Percentiles rank a stretch among this genome's conserved stretches.
Conservation (phyloP, 2,113 vertebrate species). For the Ophiodon elongatus region DNA sequence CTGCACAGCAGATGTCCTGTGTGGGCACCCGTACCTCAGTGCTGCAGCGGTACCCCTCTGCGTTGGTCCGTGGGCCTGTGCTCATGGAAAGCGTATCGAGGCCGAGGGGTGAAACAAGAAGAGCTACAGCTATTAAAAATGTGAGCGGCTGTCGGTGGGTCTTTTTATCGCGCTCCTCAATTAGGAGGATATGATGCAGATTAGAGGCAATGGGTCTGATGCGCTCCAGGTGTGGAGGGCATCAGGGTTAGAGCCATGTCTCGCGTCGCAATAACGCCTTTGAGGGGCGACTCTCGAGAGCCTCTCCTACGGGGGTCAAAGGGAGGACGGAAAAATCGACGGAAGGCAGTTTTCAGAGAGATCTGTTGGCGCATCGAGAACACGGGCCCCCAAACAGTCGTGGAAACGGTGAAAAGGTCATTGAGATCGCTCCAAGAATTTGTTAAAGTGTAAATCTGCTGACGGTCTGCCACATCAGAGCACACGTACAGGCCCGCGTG, state of each 20-base stretch:
- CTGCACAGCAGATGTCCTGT: conserved; percentile 18
- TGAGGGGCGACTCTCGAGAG: neutral
- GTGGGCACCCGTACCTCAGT: conserved; percentile 46
- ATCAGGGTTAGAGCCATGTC: no score
- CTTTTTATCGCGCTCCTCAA: conserved; percentile 58
- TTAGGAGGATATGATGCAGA: conserved; percentile 50
- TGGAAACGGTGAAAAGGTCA: neutral
- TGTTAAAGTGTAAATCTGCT: neutral
- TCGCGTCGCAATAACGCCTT: neutral
- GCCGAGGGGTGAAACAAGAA: conserved; percentile 63
- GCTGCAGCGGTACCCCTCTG: conserved; percentile 28
- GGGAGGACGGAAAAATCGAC: neutral
- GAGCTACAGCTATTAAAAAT: conserved; percentile 59
- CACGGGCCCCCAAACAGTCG: neutral
- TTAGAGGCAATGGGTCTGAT: conserved; percentile 23
- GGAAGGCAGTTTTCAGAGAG: neutral
- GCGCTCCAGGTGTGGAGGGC: conserved; percentile 14
- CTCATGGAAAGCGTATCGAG: conserved; percentile 59
- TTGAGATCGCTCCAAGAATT: neutral
- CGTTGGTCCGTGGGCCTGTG: conserved; percentile 22
- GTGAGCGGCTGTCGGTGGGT: conserved; percentile 47
- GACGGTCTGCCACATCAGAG: neutral
- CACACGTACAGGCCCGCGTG: neutral
- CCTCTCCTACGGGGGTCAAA: neutral
- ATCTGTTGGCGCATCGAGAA: neutral